Evolutionary conservation across 2,888 invertebrate genomes (phyloP).

Genomic region (Laspeyria flexula): DNA sequence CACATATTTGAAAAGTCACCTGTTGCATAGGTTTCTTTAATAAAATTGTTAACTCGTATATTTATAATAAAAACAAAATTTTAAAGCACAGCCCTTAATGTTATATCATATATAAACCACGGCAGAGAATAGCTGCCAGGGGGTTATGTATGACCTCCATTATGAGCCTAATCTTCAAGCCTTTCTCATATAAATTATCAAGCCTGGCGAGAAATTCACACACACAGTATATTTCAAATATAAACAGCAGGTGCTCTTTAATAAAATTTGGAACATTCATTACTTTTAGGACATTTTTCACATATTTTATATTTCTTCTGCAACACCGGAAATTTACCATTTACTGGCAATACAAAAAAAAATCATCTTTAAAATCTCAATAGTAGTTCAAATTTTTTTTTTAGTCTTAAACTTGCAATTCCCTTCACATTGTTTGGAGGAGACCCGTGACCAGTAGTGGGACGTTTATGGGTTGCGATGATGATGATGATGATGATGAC

Average conservation of each 20-base stretch:
- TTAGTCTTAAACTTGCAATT: no score
- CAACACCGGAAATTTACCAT: constrained; percentile 29
- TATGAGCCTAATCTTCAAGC: constrained; percentile 76
- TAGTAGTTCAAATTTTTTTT: no score
- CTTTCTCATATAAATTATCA: constrained; percentile 76
- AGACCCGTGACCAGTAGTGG: no score
- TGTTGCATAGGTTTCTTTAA: no score
- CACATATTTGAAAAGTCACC: no score
- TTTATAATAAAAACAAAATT: constrained; percentile 28
- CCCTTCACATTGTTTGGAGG: no score
- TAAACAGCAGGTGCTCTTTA: constrained; percentile 54
- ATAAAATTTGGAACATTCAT: constrained; percentile 20
- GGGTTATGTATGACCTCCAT: constrained; percentile 74
- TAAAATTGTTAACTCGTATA: not conserved
- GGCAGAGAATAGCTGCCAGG: constrained; percentile 40
- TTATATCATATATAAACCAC: constrained; percentile 40
- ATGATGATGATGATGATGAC: no score
- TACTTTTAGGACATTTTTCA: not conserved
- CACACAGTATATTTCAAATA: constrained; percentile 54
- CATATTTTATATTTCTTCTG: not conserved
- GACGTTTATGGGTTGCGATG: no score
- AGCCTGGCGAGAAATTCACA: constrained; percentile 56
- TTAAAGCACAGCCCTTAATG: constrained; percentile 24
- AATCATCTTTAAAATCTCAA: no score
- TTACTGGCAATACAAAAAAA: no score